Percentiles rank a stretch among this genome's conserved stretches.
Evolutionary conservation across 2,888 invertebrate species (phyloP).

Genomic region (Notodonta dromedarius): DNA sequence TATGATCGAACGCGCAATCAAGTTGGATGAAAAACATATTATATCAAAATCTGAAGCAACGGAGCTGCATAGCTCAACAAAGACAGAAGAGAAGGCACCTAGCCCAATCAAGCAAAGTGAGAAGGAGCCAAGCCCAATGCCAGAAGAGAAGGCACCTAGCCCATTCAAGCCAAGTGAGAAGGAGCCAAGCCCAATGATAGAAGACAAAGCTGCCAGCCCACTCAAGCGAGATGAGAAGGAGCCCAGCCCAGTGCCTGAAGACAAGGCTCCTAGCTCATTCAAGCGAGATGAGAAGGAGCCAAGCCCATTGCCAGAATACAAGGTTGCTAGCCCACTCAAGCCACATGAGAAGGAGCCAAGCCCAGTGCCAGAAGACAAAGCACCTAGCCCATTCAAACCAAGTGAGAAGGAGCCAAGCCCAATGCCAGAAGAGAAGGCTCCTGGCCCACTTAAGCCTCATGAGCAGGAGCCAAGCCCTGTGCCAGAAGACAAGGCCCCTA

Average conservation of each 20-base stretch:
- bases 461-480: constrained; percentile 15
- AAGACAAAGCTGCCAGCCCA: constrained; percentile 3
- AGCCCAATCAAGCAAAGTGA: constrained; percentile 13
- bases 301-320: constrained; percentile 7
- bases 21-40: neutral
- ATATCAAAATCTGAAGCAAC: neutral
- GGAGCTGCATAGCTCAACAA: constrained; percentile 10
- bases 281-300: neutral
- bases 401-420: constrained; percentile 6
- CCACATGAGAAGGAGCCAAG: neutral
- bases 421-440: constrained; percentile 12
- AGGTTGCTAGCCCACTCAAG: constrained; percentile 6
- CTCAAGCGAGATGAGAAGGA: neutral
- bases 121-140: constrained; percentile 5
- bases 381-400: too few relatives aligned
- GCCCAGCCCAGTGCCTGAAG: too few relatives aligned
- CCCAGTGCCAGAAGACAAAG: neutral
- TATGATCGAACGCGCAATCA: neutral
- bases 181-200: constrained; percentile 8
- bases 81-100: constrained; percentile 12
- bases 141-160: constrained; percentile 15
- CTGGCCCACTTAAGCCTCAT: constrained; percentile 10
- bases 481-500: constrained; percentile 1
- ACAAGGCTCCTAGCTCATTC: neutral
- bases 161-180: constrained; percentile 13